Evolutionary conservation across 2,113 vertebrate species (phyloP), one percentile per base, ranked within the genome.

Genomic region (Microtus montanus): DNA sequence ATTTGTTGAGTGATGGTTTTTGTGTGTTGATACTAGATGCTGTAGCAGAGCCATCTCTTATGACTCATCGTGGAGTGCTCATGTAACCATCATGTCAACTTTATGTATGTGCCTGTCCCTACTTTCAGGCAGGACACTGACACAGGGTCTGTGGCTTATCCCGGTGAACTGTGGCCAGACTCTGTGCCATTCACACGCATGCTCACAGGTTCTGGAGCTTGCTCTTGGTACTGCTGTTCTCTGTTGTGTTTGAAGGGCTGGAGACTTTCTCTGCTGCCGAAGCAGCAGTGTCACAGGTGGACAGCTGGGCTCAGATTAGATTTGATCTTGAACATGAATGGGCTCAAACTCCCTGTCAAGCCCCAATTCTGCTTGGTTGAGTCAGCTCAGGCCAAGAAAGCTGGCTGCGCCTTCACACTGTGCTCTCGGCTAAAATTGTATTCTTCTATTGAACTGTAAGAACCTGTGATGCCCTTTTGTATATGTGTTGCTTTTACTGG

Each of bases 71-170:
- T 75, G 54, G 20, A 80, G 85, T 77, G 70, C 87, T 8, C 10
- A 82, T 70, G 49, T 74, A 74, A 35, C 75, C 49, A 22, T 92
- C 52, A 30, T 70, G 85, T 77, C 33, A 71, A 7, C 78, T 90
- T 79, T 87, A 17, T 79, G 44, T 54, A 33, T 85, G 30, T 66
- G 41, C 30, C 22, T 41, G 28, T 68, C 26, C 28, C 47, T 73
- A 13, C 88, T 89, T 94, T 71, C 58, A 75, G 78, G 64, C 33
- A 71, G 74, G 84, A 70, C 33, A 28, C 61, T 87, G 83, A 91
- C 83, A 38, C 61, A 89, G 74, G 64, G 15, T 70, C 30, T 20
- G 78, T 74, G 92, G 79, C 83, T 82, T 74, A 35, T 44, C 78
- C 35, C 70, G 3, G 38, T 91, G 83, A 93, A 73, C 47, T 33